These are phyloP conservation scores for Morpho deidamia DNA, from an alignment of 2,888 invertebrate genomes.

Conservation along the genomic window DNA sequence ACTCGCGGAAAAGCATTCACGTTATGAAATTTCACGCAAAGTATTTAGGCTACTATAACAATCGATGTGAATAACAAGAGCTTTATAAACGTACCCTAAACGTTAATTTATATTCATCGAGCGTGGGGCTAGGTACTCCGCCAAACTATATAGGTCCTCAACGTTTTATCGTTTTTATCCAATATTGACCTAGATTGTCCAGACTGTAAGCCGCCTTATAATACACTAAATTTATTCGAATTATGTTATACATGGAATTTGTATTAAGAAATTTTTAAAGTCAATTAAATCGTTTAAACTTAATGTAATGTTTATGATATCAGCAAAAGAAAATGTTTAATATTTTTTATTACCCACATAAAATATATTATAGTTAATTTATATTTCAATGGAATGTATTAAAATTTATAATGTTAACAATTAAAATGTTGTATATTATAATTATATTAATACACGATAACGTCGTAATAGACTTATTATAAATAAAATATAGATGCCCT, in stretches of 20 bases:
- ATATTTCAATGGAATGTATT: no score
- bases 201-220: background rate
- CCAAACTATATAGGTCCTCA: constrained; percentile 26
- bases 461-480: background rate
- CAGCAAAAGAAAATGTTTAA: no score
- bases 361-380: no score
- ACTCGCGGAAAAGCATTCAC: background rate
- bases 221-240: constrained; percentile 2
- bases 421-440: no score
- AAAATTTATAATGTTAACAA: no score
- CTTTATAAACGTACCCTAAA: constrained; percentile 30
- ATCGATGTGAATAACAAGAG: background rate
- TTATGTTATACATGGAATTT: background rate
- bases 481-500: no score
- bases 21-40: background rate
- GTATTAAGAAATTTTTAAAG: no score
- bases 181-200: constrained; percentile 24
- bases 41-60: constrained; percentile 9
- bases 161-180: constrained; percentile 26
- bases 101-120: constrained; percentile 61
- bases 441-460: no score
- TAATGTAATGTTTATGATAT: no score
- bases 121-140: constrained; percentile 30
- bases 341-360: no score
- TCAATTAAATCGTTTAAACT: no score